Evolutionary conservation across 2,888 invertebrate genomes (phyloP), one percentile per base, ranked within the genome.

Genomic region (Agrenia bidenticulata): DNA sequence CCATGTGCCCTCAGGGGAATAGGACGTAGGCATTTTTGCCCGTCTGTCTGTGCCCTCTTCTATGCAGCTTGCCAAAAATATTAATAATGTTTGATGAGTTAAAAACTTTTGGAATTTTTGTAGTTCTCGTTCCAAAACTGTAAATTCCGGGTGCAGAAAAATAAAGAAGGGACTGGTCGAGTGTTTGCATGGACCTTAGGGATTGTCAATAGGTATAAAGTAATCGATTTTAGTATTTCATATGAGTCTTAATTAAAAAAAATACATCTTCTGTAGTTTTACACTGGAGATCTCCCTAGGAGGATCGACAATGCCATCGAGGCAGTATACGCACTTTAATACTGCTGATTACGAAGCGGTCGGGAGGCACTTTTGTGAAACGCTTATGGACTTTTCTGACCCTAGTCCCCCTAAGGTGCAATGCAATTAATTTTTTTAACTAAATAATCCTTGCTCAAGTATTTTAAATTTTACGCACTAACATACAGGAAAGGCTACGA

Each of bases 141-240:
- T 81, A 94, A 93, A 82, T 96, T 95, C 80, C 88, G 92, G 78
- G 88, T 96, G 75, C 94, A 95, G 80, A 88, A 92, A 72, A 90
- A 89, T 77, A 95, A 95, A 82, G 95, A 95, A 82, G 95, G 95
- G 2, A 95, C 95, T 0, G 95, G 95, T 5, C 83, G 96, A 64
- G 91, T 96, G 9, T 94, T 95, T 0, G 89, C 94, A 77, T 95
- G 94, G 94, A 90, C 94, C 85, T 86, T 95, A 85, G 95, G 95
- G 24, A 90, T 95, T 53, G 88, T 89, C 64, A 94, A 95, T 78
- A 75, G 76, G 75, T 74, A 61, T 26, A n/a, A n/a, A n/a, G n/a
- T n/a, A n/a, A n/a, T n/a, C n/a, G n/a, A n/a, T 19, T 19, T 15
- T 42, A 9, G 15, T 39, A 39, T 39, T 39, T 9, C 9, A 11